Conservation (phyloP, 2,797 vertebrate species). For the Buphagus erythrorhynchus region DNA sequence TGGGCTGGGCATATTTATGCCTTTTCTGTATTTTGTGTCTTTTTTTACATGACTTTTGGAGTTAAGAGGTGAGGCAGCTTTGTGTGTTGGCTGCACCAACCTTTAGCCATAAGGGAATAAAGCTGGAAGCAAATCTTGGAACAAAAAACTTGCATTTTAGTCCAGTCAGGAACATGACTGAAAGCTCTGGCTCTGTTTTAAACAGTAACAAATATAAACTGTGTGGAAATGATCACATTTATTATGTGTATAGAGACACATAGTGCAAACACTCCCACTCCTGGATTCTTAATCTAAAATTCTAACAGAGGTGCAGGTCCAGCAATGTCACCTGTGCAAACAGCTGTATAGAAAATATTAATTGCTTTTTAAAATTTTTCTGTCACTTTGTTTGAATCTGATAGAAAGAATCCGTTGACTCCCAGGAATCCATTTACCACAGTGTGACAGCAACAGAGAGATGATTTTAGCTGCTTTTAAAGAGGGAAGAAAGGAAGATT, state of each 20-base stretch:
- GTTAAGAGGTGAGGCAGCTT: background rate
- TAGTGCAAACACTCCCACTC: background rate
- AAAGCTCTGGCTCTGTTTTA: background rate
- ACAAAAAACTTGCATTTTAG: background rate
- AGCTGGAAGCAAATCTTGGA: background rate
- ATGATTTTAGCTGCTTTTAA: conserved; percentile 33
- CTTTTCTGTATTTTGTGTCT: background rate
- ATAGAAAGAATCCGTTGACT: background rate
- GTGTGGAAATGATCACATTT: background rate
- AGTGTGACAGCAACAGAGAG: background rate
- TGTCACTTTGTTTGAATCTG: background rate
- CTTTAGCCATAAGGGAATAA: background rate
- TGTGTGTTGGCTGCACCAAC: background rate
- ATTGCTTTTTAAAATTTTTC: background rate
- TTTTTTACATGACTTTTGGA: background rate
- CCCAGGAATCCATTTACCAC: conserved; percentile 11
- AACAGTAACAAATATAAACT: background rate
- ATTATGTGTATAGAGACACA: background rate
- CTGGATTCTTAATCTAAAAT: background rate
- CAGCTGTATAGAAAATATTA: background rate
- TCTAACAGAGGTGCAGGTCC: background rate
- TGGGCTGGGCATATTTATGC: background rate
- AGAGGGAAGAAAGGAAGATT: background rate
- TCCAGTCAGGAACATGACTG: background rate
- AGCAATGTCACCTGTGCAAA: background rate